These are phyloP conservation scores for Gryllus longicercus DNA, from an alignment of 2,888 invertebrate genomes.

Conservation along the genomic window DNA sequence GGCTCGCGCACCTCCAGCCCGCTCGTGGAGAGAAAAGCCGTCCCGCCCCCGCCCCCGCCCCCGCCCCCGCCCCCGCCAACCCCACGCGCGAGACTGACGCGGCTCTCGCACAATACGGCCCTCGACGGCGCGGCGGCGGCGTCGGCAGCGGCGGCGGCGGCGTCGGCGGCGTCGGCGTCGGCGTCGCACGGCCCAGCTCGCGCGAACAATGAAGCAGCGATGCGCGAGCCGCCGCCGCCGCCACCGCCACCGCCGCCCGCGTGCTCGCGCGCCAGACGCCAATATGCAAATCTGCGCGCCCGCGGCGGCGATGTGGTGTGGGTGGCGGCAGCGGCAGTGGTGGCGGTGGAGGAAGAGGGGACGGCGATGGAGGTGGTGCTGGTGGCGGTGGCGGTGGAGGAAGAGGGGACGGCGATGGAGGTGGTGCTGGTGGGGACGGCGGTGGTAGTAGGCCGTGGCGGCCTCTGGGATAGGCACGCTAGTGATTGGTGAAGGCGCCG, in stretches of 20 bases:
- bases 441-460: no score
- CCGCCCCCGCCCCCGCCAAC: not conserved
- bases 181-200: conserved; percentile 1
- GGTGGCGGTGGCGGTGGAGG: no score
- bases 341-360: no score
- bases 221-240: not conserved
- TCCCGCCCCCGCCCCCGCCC: not conserved
- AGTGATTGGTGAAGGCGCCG: no score
- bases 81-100: not conserved
- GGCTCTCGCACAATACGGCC: not conserved
- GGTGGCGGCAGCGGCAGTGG: no score
- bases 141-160: not conserved
- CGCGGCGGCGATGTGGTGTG: no score
- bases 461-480: no score
- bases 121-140: not conserved
- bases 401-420: no score
- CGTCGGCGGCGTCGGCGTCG: no score
- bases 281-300: not conserved
- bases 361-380: no score
- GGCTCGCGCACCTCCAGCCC: not conserved
- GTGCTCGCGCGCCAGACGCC: not conserved
- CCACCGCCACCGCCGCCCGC: not conserved
- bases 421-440: no score
- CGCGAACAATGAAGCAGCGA: not conserved
- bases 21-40: not conserved